These are phyloP conservation scores for Acestrorhynchus altus DNA, from an alignment of 2,797 vertebrate genomes.

Conservation along the genomic window DNA sequence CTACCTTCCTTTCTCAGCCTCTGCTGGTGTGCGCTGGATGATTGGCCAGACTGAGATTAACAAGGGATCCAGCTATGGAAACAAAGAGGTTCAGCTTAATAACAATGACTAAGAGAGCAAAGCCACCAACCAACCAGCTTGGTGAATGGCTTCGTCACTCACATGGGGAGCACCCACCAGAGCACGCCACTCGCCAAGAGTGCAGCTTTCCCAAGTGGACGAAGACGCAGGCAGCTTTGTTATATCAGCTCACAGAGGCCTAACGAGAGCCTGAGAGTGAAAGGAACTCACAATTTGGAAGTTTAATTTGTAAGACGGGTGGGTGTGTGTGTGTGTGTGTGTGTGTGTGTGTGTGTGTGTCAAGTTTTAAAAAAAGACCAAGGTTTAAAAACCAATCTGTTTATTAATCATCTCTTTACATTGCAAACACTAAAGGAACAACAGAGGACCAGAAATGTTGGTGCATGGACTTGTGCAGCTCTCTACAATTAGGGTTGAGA, in stretches of 20 bases:
- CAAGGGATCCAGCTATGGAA: conserved; percentile 89
- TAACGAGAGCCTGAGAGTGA: no score
- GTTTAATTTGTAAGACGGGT: not conserved
- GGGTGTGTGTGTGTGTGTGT: no score
- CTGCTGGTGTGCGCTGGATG: conserved; percentile 92
- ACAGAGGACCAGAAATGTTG: conserved; percentile 79
- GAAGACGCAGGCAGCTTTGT: not conserved
- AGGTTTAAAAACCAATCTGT: conserved; percentile 84
- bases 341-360: no score
- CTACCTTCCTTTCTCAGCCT: conserved; percentile 74
- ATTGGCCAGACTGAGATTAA: conserved; percentile 94
- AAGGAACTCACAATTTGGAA: not conserved
- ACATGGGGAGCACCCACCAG: no score
- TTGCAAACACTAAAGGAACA: conserved; percentile 83
- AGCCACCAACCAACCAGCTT: conserved; percentile 39
- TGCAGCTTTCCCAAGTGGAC: not conserved
- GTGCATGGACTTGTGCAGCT: conserved; percentile 54
- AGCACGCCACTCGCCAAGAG: no score
- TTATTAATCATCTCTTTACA: conserved; percentile 84
- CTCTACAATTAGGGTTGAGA: not conserved
- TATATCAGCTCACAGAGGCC: not conserved
- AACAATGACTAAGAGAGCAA: conserved; percentile 74
- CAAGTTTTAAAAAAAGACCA: not conserved
- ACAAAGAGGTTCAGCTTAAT: conserved; percentile 77
- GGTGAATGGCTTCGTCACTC: not conserved